Base-by-base conservation (phyloP, 2,113 vertebrate species). In the Vicugna pacos region DNA sequence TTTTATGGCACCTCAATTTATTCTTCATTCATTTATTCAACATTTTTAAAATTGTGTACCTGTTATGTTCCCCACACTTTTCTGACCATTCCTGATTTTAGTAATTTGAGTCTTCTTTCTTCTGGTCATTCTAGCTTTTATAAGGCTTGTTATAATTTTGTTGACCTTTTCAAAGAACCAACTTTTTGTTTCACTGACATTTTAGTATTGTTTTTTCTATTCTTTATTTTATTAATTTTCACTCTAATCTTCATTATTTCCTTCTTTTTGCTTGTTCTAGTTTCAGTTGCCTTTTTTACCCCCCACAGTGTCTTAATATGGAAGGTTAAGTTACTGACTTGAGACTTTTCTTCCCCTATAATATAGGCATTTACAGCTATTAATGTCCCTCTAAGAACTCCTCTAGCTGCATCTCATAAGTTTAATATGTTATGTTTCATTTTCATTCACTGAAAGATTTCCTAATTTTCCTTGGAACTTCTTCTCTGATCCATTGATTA, bases 1-100 rank as follows among this genome's bases (percentile, higher is more conserved):
- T 96, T 89, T 84, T 92, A 46, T 42, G 15, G 42, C 8, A n/a
- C 24, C 7, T 72, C 56, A 48, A 70, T 19, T 52, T 76, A 73
- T 42, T 94, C 67, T 70, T 94, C 20, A n/a, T 70, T 58, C 14
- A 76, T 20, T 92, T 87, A 87, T 30, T 92, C 38, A 94, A 38
- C 8, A 79, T 28, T 48, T n/a, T 70, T 35, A 82, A n/a, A 79
- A 52, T 65, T 81, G 35, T 72, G 2, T 69, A n/a, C 2, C 64
- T 88, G 5, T 16, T 89, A 1, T 91, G 22, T 62, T 88, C 48
- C 54, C 9, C 19, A 32, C 6, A 60, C 16, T 64, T 62, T 81
- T 52, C 58, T 65, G 22, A 92, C 24, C 10, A 79, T 93, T 64
- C 38, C 7, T 42, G 13, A 93, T 69, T 93, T 83, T 54, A 83